Conservation (phyloP, 2,113 vertebrate species). For the Pygoscelis antarcticus region DNA sequence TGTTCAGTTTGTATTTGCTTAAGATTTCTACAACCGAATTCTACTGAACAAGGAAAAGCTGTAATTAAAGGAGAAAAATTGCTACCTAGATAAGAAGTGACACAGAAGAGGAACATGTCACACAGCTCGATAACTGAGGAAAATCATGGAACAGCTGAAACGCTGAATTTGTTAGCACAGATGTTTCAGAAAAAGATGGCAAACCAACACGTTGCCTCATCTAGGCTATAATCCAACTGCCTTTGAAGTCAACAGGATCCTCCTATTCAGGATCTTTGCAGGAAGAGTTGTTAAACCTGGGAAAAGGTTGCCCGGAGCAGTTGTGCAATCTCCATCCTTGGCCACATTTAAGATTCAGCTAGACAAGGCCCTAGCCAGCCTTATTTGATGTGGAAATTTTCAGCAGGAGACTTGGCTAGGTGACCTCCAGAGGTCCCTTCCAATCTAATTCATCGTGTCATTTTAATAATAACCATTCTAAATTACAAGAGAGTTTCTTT, state of each 20-base stretch:
- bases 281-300: background rate
- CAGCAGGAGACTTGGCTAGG: background rate
- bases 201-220: background rate
- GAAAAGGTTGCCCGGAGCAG: background rate
- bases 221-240: background rate
- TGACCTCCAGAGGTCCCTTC: background rate
- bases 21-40: background rate
- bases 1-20: slow-evolving; percentile 27
- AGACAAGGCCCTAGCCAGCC: background rate
- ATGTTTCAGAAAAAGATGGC: background rate
- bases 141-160: background rate
- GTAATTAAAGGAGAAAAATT: slow-evolving; percentile 45
- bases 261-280: background rate
- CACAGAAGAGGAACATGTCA: background rate
- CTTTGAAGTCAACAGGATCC: background rate
- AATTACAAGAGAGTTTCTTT: background rate
- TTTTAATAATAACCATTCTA: background rate
- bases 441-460: background rate
- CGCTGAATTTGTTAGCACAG: background rate
- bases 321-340: background rate
- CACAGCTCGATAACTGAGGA: background rate
- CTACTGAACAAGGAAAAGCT: slow-evolving; percentile 13
- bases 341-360: background rate
- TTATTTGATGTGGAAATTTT: background rate
- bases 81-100: slow-evolving; percentile 11